phyloP scores from a whole-genome alignment of 2,797 vertebrate genomes.

The Pyrocephalus nanus region DNA sequence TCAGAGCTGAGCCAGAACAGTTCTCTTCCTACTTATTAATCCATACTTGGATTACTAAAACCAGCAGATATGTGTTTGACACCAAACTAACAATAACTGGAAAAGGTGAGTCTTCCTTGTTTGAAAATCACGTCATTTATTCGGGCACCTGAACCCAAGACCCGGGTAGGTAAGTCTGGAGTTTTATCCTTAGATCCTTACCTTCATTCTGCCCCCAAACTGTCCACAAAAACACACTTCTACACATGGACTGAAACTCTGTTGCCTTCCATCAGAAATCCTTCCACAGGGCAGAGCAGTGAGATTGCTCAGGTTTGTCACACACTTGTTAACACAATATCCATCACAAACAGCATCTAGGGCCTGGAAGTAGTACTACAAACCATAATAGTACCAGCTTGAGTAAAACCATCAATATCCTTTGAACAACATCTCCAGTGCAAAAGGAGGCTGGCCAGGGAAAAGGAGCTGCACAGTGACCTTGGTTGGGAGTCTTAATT shows the following conservation, averaged over 20 bases:
- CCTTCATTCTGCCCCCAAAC: neutral
- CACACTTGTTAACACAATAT: fast-evolving
- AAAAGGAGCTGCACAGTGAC: neutral
- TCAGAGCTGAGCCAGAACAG: neutral
- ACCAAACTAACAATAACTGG: neutral
- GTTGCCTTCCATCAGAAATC: neutral
- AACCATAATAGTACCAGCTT: neutral
- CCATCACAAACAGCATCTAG: neutral
- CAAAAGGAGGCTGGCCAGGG: neutral
- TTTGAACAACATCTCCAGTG: neutral
- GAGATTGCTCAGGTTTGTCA: neutral
- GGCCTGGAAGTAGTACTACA: neutral
- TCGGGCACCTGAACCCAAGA: neutral
- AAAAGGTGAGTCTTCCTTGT: neutral
- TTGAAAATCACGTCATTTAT: neutral
- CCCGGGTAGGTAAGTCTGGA: neutral
- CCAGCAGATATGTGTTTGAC: neutral
- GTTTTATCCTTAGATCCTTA: neutral
- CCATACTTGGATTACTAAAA: neutral
- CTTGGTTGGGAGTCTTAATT: neutral
- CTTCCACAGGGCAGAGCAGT: neutral
- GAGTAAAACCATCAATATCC: slow-evolving; percentile 28
- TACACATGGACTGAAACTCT: neutral
- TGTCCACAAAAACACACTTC: neutral
- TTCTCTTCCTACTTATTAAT: neutral